These are phyloP conservation scores for Trachurus trachurus DNA, from an alignment of 2,797 vertebrate species.

Conservation along the genomic window DNA sequence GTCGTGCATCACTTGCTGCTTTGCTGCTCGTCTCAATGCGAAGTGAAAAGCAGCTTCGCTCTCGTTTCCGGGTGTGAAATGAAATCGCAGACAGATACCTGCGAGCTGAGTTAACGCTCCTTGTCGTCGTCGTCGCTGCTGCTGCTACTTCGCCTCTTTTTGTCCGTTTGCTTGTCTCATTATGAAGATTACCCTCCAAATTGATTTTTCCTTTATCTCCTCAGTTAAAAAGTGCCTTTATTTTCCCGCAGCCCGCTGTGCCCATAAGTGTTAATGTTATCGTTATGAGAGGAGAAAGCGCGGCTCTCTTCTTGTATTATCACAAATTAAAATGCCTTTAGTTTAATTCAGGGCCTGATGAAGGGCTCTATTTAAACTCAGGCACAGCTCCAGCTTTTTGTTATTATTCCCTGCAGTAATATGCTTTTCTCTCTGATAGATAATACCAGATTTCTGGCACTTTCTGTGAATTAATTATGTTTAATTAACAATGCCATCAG, in stretches of 20 bases:
- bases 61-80: slow-evolving; percentile 31
- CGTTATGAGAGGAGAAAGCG: slow-evolving; percentile 2
- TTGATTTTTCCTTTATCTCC: slow-evolving; percentile 57
- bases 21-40: slow-evolving; percentile 37
- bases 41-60: slow-evolving; percentile 26
- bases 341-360: slow-evolving; percentile 56
- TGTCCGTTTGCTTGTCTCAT: slow-evolving; percentile 61
- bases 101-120: background rate
- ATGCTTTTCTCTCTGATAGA: slow-evolving; percentile 45
- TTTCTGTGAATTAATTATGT: slow-evolving; percentile 53
- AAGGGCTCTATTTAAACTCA: slow-evolving; percentile 42
- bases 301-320: slow-evolving; percentile 40
- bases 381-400: slow-evolving; percentile 33
- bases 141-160: background rate
- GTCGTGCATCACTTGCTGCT: slow-evolving; percentile 46
- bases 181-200: slow-evolving; percentile 62
- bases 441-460: slow-evolving; percentile 48
- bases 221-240: slow-evolving; percentile 31
- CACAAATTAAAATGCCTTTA: slow-evolving; percentile 69
- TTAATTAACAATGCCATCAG: slow-evolving; percentile 39
- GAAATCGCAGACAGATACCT: slow-evolving; percentile 43
- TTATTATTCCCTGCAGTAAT: slow-evolving; percentile 52
- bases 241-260: slow-evolving; percentile 34
- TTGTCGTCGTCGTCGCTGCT: no score
- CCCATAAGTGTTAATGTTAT: slow-evolving; percentile 39